These are phyloP conservation scores for Notodromas monacha DNA, from an alignment of 2,888 invertebrate genomes.

Conservation along the genomic window DNA sequence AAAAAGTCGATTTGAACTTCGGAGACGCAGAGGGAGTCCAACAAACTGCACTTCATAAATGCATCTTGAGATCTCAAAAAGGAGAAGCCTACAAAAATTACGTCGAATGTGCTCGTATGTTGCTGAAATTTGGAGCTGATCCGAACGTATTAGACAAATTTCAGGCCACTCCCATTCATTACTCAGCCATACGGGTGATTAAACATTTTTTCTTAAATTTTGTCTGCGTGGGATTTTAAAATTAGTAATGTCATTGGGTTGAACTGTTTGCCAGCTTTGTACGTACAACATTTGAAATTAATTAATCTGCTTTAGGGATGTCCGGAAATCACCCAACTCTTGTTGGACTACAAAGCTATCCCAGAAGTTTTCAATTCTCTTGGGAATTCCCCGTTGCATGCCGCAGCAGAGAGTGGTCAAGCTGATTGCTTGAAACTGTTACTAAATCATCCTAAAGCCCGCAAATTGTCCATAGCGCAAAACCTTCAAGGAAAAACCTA, in stretches of 20 bases:
- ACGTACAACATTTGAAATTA: too few relatives aligned
- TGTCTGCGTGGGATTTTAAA: too few relatives aligned
- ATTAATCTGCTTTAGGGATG: too few relatives aligned
- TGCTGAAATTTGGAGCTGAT: conserved; percentile 1
- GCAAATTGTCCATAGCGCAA: too few relatives aligned
- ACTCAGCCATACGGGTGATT: not conserved
- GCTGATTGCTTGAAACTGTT: not conserved
- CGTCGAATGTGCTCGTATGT: not conserved
- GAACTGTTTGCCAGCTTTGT: too few relatives aligned
- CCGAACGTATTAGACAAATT: not conserved
- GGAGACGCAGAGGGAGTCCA: too few relatives aligned
- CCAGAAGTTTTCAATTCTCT: not conserved
- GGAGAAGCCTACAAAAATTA: too few relatives aligned
- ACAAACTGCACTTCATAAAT: not conserved
- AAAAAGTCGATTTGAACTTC: conserved; percentile 4
- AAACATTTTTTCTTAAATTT: too few relatives aligned
- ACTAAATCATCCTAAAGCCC: not conserved
- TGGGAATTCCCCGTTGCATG: too few relatives aligned
- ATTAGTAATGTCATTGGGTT: too few relatives aligned
- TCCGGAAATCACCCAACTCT: too few relatives aligned
- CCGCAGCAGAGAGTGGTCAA: not conserved
- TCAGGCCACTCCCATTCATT: not conserved
- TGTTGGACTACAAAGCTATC: conserved; percentile 1
- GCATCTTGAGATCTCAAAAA: not conserved
- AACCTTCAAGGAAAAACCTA: too few relatives aligned